Evolutionary conservation across 1,140 invertebrate species (phyloP).

Genomic region (Cephus cinctus): DNA sequence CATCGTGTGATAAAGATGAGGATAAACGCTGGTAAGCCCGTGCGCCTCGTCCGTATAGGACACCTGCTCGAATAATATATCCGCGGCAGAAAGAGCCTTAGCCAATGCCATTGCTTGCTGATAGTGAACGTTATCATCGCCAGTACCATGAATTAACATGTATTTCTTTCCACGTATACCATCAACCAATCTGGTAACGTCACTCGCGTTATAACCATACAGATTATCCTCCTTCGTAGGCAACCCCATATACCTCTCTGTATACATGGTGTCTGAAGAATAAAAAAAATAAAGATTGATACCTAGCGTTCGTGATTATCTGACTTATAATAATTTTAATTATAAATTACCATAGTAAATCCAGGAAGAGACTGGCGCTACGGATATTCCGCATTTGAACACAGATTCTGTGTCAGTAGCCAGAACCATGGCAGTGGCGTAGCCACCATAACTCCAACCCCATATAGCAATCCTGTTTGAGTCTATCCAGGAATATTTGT

Average conservation of each 20-base stretch:
- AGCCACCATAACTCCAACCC: constrained; percentile 72
- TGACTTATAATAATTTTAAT: too few relatives aligned
- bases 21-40: constrained; percentile 51
- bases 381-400: constrained; percentile 65
- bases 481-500: constrained; percentile 70
- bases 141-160: constrained; percentile 65
- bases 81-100: constrained; percentile 60
- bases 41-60: constrained; percentile 69
- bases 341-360: constrained; percentile 77
- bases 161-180: constrained; percentile 61
- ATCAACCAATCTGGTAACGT: constrained; percentile 55
- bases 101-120: constrained; percentile 67
- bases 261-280: constrained; percentile 66
- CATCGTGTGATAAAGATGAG: constrained; percentile 65
- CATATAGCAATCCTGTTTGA: constrained; percentile 69
- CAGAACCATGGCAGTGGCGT: constrained; percentile 45
- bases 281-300: neutral
- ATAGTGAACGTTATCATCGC: constrained; percentile 70
- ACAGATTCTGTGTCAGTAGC: constrained; percentile 57
- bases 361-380: constrained; percentile 80
- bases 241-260: constrained; percentile 68
- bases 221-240: constrained; percentile 61
- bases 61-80: constrained; percentile 63
- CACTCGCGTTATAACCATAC: constrained; percentile 57
- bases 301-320: too few relatives aligned